These are phyloP conservation scores for Pseudochaenichthys georgianus DNA, from an alignment of 2,797 vertebrate species.

Conservation along the genomic window DNA sequence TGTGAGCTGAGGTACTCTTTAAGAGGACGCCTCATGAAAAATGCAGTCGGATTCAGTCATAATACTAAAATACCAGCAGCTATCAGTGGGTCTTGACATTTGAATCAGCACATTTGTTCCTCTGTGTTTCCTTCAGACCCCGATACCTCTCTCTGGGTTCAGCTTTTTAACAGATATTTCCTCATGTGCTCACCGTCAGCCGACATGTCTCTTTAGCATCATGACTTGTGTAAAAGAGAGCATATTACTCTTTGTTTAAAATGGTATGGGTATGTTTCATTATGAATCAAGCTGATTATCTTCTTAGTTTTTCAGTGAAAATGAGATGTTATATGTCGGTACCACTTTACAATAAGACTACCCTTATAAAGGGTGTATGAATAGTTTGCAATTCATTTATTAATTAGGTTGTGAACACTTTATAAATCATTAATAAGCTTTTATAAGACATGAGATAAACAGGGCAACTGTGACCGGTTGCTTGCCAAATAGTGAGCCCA, in stretches of 20 bases:
- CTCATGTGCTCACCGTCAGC: neutral
- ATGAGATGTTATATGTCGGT: too few species aligned
- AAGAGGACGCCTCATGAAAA: constrained; percentile 76
- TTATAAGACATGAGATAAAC: too few species aligned
- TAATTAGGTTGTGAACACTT: too few species aligned
- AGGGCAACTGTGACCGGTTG: too few species aligned
- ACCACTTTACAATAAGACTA: too few species aligned
- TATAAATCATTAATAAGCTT: too few species aligned
- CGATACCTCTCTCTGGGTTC: constrained; percentile 11
- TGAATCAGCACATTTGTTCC: constrained; percentile 43
- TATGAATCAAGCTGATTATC: too few species aligned
- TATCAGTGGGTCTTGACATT: constrained; percentile 47
- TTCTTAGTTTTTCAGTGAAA: too few species aligned
- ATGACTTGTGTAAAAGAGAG: neutral
- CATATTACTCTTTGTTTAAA: neutral
- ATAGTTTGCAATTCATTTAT: too few species aligned
- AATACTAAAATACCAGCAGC: constrained; percentile 43
- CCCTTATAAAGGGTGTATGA: too few species aligned
- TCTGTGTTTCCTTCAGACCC: constrained; percentile 5
- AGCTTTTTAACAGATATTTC: constrained; percentile 42
- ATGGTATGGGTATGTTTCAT: too few species aligned
- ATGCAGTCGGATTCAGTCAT: constrained; percentile 69
- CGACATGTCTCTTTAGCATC: neutral
- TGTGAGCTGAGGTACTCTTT: constrained; percentile 51
- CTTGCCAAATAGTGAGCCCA: too few species aligned